Base-by-base conservation (phyloP, 2,797 vertebrate genomes). In the Hippopotamyrus pictus region DNA sequence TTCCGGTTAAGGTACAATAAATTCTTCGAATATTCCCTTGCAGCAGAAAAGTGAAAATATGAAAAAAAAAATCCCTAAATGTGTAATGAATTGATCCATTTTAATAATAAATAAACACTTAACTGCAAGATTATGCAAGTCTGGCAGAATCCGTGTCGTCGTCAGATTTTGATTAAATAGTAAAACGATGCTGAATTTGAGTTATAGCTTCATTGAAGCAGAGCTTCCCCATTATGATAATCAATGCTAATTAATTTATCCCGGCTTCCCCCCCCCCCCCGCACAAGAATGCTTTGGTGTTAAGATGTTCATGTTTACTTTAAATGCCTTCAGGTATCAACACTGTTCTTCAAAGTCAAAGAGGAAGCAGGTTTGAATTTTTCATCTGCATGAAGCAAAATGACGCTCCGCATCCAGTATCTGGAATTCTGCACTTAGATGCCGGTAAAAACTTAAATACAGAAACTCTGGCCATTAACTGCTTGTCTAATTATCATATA, bases 321-420 rank as follows among this genome's bases (percentile, higher is more conserved):
- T 33, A 50, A 76, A 82, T 82, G 69, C 88, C 88, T 88, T 88
- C 14, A 85, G 88, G 73, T 89, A 14, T 84, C 9, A 89, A 44
- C 48, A 76, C 50, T n/a, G 54, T n/a, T 37, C 76, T 57, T 89
- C 88, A 83, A 84, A 83, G 76, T 19, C 53, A 41, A 44, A 54
- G 14, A 79, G 33, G 41, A 59, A 89, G 12, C 50, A 29, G 44
- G 41, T 62, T 62, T 84, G 53, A n/a, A 89, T 73, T 84, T 89
- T 88, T 59, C 25, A 84, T 84, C 50, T 33, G 19, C 51, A 57
- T 3, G n/a, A 11, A 25, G 73, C 54, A 25, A 53, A n/a, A 41
- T 59, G 14, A 82, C 29, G 3, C 54, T 25, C 19, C 25, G 33
- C 53, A 44, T 44, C 19, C 65, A n/a, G 6, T 17, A 44, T 41